Evolutionary conservation across 2,888 invertebrate species (phyloP).

Genomic region (Lithophane leautieri): DNA sequence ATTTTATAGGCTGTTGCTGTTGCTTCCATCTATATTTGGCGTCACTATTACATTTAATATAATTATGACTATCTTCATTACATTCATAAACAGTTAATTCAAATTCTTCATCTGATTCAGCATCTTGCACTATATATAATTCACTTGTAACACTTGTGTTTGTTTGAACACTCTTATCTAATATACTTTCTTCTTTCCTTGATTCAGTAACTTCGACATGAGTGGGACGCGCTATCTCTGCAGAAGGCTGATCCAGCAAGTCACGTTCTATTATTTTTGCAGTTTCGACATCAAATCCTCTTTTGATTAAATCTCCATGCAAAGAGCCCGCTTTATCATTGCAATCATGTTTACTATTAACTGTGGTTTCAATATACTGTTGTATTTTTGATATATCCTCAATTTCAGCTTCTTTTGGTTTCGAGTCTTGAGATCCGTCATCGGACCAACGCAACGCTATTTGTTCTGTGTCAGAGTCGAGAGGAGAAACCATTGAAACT

Average conservation of each 20-base stretch:
- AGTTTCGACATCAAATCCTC: conserved; percentile 86
- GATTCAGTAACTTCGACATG: conserved; percentile 49
- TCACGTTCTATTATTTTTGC: conserved; percentile 87
- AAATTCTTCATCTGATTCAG: conserved; percentile 75
- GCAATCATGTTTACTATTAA: conserved; percentile 43
- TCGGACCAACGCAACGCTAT: conserved; percentile 83
- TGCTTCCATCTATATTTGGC: conserved; percentile 64
- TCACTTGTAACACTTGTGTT: conserved; percentile 67
- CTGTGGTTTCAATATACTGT: conserved; percentile 80
- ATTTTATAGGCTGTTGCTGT: conserved; percentile 69
- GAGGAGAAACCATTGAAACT: conserved; percentile 57
- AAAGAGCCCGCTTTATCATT: conserved; percentile 72
- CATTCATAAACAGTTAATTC: conserved; percentile 81
- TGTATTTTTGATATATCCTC: conserved; percentile 85
- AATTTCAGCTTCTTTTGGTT: conserved; percentile 73
- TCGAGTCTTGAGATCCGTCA: conserved; percentile 82
- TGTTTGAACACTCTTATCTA: conserved; percentile 65
- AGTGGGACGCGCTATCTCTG: conserved; percentile 47
- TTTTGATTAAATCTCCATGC: conserved; percentile 82
- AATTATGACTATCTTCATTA: conserved; percentile 80
- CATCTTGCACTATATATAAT: conserved; percentile 71
- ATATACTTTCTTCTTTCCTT: conserved; percentile 57
- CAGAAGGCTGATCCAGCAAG: conserved; percentile 78
- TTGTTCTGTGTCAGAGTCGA: conserved; percentile 83
- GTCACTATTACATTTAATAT: conserved; percentile 75